Conservation (phyloP, 2,888 invertebrate genomes). For the Melipona beecheii region DNA sequence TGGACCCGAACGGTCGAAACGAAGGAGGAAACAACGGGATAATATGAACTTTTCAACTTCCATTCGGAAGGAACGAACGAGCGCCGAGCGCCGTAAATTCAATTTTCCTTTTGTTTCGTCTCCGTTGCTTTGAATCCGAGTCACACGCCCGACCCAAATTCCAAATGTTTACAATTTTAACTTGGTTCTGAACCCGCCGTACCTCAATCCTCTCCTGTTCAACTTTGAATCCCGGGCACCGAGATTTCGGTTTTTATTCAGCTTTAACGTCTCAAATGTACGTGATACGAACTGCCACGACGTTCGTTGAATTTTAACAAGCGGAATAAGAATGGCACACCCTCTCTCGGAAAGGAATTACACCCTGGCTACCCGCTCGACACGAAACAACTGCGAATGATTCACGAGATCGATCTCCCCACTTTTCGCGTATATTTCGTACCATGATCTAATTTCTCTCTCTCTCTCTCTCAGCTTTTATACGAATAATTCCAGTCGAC, state of each 20-base stretch:
- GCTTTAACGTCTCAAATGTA: slow-evolving; percentile 16
- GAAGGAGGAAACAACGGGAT: not conserved
- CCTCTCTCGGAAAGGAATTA: not conserved
- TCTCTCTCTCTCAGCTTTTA: not conserved
- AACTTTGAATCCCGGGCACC: slow-evolving; percentile 3
- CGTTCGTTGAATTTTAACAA: slow-evolving; percentile 11
- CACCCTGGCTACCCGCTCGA: no score
- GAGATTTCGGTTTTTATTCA: slow-evolving; percentile 21
- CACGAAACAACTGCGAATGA: not conserved
- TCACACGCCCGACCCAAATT: slow-evolving; percentile 18
- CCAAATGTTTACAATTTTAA: slow-evolving; percentile 25
- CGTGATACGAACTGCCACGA: slow-evolving; percentile 12
- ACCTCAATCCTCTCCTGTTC: slow-evolving; percentile 2
- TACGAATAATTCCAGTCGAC: no score
- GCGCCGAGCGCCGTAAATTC: not conserved
- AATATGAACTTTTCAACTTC: not conserved
- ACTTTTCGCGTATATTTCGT: not conserved
- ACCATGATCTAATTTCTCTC: not conserved
- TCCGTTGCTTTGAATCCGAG: not conserved
- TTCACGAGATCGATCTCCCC: not conserved
- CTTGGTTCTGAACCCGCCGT: not conserved
- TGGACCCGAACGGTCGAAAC: no score
- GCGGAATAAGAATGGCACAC: not conserved
- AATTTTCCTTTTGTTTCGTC: slow-evolving; percentile 20
- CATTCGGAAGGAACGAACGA: not conserved